These are phyloP conservation scores for Drosophila subsilvestris DNA, from an alignment of 2,888 invertebrate genomes.

Conservation along the genomic window DNA sequence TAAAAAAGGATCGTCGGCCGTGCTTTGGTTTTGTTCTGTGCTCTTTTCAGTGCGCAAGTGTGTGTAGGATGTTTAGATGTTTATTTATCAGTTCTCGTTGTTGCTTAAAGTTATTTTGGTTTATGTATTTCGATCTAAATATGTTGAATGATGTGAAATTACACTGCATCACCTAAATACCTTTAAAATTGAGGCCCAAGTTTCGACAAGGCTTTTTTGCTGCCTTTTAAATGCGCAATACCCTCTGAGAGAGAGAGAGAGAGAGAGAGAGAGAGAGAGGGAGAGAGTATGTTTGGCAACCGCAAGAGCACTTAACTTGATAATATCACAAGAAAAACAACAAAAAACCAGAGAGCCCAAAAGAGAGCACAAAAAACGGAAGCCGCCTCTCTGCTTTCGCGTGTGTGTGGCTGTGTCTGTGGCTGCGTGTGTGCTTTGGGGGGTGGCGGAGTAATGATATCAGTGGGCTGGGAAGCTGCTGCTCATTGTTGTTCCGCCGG, in stretches of 20 bases:
- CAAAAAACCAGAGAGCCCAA: conserved; percentile 1
- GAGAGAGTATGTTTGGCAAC: conserved; percentile 37
- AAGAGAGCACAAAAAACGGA: conserved; percentile 57
- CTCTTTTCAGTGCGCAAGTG: not conserved
- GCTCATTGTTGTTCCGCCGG: conserved; percentile 49
- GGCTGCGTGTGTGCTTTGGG: conserved; percentile 48
- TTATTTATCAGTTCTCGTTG: not conserved
- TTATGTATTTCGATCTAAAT: not conserved
- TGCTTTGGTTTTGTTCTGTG: not conserved
- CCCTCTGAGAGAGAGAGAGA: too few species aligned
- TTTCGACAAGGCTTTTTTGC: not conserved
- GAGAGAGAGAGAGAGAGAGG: not conserved
- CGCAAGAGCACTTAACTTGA: conserved; percentile 78
- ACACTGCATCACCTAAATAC: not conserved
- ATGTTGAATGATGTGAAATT: not conserved
- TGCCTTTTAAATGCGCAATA: not conserved
- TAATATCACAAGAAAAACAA: conserved; percentile 61
- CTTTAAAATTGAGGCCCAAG: not conserved
- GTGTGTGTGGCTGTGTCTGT: conserved; percentile 28
- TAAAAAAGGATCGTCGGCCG: too few species aligned
- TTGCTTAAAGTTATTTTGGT: not conserved
- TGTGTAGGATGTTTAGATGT: not conserved
- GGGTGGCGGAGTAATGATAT: conserved; percentile 74
- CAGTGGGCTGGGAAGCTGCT: conserved; percentile 32
- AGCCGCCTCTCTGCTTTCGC: conserved; percentile 31